These are phyloP conservation scores for Clarias fuscus DNA, from an alignment of 2,797 vertebrate genomes.

Conservation along the genomic window DNA sequence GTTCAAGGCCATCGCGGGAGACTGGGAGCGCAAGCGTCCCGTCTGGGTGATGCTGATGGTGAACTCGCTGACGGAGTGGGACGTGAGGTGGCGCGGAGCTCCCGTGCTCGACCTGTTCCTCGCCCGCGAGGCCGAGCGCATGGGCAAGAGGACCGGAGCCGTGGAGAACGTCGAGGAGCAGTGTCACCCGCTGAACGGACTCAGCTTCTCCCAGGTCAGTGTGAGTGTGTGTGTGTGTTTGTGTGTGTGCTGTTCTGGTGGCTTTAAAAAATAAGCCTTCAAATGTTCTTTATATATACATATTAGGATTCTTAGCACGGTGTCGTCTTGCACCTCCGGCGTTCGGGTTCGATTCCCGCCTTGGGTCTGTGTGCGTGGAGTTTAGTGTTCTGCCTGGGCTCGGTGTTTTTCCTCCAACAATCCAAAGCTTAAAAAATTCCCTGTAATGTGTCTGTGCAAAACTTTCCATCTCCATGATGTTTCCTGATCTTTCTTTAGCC, in stretches of 20 bases:
- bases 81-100: constrained; percentile 81
- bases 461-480: no score
- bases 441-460: no score
- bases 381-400: no score
- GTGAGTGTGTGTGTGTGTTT: constrained; percentile 62
- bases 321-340: no score
- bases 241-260: constrained; percentile 60
- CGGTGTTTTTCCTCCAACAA: no score
- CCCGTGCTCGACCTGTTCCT: constrained; percentile 85
- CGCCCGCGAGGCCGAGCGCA: constrained; percentile 83
- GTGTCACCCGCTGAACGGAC: constrained; percentile 83
- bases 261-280: no score
- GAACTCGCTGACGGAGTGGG: constrained; percentile 84
- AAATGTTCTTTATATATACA: no score
- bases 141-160: constrained; percentile 81
- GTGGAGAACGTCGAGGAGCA: constrained; percentile 87
- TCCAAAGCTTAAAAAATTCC: no score
- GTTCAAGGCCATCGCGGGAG: constrained; percentile 85
- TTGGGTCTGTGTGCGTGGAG: no score
- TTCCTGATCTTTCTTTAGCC: no score
- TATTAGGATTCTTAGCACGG: no score
- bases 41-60: constrained; percentile 92
- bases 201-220: constrained; percentile 88
- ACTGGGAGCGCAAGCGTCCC: constrained; percentile 87
- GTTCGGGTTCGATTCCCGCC: no score